phyloP scores from a whole-genome alignment of 2,888 invertebrate genomes.

The Myopa testacea region DNA sequence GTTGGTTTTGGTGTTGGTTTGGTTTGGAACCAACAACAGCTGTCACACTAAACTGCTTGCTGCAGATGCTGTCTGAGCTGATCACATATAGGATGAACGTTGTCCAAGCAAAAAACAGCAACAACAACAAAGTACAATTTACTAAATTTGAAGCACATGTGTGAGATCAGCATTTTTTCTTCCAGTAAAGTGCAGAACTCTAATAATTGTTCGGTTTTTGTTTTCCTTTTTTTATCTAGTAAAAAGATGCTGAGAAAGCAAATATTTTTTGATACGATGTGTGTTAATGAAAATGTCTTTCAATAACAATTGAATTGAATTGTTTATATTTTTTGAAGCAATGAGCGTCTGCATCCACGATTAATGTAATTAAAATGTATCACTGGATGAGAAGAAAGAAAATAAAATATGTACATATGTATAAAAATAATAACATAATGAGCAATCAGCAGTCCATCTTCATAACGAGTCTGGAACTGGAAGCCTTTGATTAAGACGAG shows the following conservation, averaged over 20 bases:
- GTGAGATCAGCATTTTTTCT: slow-evolving; percentile 37
- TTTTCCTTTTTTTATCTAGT: too few relatives aligned
- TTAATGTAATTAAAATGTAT: slow-evolving; percentile 50
- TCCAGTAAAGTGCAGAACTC: not conserved
- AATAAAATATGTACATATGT: not conserved
- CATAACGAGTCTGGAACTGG: not conserved
- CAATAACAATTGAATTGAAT: slow-evolving; percentile 23
- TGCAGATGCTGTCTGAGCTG: too few relatives aligned
- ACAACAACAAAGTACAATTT: not conserved
- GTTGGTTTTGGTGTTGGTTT: too few relatives aligned
- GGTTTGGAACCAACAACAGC: too few relatives aligned
- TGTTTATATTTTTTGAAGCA: slow-evolving; percentile 4
- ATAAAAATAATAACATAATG: slow-evolving; percentile 3
- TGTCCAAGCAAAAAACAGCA: too few relatives aligned
- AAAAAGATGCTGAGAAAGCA: not conserved
- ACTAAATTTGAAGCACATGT: slow-evolving; percentile 24
- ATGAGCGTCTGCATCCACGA: not conserved
- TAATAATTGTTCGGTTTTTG: not conserved
- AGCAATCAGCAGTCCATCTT: not conserved
- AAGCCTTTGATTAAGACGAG: not conserved
- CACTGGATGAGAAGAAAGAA: slow-evolving; percentile 27
- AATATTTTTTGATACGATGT: not conserved
- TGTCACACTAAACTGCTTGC: too few relatives aligned
- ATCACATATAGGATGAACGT: too few relatives aligned
- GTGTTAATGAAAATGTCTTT: not conserved